These are phyloP conservation scores for Odocoileus hemionus DNA, from an alignment of 2,113 vertebrate genomes.

Conservation along the genomic window DNA sequence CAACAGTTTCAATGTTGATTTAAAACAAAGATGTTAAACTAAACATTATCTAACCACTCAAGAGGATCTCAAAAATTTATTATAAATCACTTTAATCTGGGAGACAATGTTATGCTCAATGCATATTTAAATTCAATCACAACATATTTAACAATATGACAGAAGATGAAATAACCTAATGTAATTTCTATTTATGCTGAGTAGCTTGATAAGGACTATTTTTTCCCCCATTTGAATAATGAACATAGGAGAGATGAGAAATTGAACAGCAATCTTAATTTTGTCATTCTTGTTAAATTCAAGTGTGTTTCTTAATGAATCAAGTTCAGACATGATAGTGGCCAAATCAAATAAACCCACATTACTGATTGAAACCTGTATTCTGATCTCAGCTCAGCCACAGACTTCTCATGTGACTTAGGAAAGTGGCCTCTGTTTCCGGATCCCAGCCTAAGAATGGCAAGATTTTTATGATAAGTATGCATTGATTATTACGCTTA, in stretches of 20 bases:
- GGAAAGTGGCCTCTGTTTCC: neutral
- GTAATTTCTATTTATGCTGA: neutral
- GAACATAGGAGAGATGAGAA: neutral
- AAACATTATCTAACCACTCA: neutral
- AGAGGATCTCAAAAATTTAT: neutral
- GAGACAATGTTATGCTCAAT: neutral
- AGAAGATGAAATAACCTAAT: neutral
- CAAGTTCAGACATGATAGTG: neutral
- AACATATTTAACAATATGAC: neutral
- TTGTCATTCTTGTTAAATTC: neutral
- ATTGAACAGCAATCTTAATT: neutral
- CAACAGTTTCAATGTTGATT: neutral
- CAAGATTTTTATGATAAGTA: neutral
- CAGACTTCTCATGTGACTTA: neutral
- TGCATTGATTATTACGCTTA: neutral
- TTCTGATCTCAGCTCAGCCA: no score
- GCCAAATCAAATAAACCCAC: neutral
- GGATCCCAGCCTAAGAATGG: neutral
- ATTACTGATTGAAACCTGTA: rapidly evolving
- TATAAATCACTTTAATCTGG: neutral
- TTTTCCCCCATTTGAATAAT: neutral
- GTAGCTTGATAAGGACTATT: neutral
- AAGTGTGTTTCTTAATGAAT: neutral
- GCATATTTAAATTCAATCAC: neutral
- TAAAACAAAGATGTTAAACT: neutral